These are phyloP conservation scores for Nyctereutes procyonoides DNA, from an alignment of 2,113 vertebrate species.

Conservation along the genomic window DNA sequence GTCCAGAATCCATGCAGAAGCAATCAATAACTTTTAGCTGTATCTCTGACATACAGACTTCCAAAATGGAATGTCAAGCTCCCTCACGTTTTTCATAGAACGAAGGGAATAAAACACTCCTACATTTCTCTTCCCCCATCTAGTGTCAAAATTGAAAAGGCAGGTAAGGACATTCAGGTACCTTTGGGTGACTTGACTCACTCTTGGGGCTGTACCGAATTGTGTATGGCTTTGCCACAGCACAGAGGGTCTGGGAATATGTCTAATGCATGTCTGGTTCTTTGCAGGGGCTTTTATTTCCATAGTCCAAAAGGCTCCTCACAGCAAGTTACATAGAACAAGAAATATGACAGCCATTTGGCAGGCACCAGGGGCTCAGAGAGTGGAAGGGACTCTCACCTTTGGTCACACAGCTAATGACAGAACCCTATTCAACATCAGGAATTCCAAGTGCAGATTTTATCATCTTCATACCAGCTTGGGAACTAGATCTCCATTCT, in stretches of 20 bases:
- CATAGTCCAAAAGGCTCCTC: background rate
- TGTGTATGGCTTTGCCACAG: background rate
- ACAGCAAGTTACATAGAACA: background rate
- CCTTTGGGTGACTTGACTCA: constrained; percentile 11
- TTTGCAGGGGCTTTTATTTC: background rate
- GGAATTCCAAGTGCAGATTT: background rate
- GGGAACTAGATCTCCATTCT: background rate
- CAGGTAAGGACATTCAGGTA: background rate
- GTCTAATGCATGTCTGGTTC: background rate
- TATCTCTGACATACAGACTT: constrained; percentile 48
- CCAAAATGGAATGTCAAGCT: constrained; percentile 46
- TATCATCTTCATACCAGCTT: background rate
- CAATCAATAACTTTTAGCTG: background rate
- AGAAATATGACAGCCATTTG: background rate
- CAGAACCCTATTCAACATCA: background rate
- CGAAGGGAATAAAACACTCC: background rate
- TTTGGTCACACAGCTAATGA: background rate
- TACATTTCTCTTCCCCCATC: constrained; percentile 40
- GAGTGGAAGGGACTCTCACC: background rate
- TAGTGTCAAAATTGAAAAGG: constrained; percentile 15
- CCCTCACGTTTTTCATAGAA: constrained; percentile 29
- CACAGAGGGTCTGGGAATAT: background rate
- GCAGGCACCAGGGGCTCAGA: background rate
- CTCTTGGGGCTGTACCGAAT: background rate
- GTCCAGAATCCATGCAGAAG: background rate